Base-by-base conservation (phyloP, 2,888 invertebrate genomes). In the Parnassius glacialis region DNA sequence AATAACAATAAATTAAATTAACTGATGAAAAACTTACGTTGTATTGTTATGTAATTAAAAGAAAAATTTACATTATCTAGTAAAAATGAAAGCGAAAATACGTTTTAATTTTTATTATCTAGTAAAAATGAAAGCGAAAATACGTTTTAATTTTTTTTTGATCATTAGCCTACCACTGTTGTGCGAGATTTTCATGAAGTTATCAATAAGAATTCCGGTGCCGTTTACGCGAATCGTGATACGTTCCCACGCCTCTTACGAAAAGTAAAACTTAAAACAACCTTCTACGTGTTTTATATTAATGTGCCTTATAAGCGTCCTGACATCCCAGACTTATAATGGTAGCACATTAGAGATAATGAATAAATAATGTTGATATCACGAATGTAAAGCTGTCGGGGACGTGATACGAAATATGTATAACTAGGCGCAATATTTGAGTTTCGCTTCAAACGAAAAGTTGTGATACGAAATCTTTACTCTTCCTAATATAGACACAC, bases 251-350 rank as follows among this genome's bases (percentile, higher is more conserved):
- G 42, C 10, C 25, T 13, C 10, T 55, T 47, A 9, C 53, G 12
- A 59, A 63, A 61, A 41, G 13, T 42, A 45, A 56, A n/a, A 56
- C 52, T 63, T 65, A 55, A 59, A 66, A 68, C 57, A 58, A 59
- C 64, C 42, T 61, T 63, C 65, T 68, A 70, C 77, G 76, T 80
- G 77, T 76, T 77, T 75, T 73, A 73, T 75, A 70, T 74, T 78
- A 78, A 80, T 76, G 71, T 74, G 61, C 71, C 77, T 78, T 78
- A 80, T 78, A 72, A 68, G 50, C 65, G 20, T 12, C 52, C 47
- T 63, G 65, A 64, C 62, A 59, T 59, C 65, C 64, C 53, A 50
- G 57, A 53, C 59, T 50, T 60, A 65, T 56, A 60, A 65, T 67
- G 62, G 63, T 61, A 65, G 67, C 66, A 68, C 72, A 73, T 71